Evolutionary conservation across 1,140 invertebrate genomes (phyloP).

Genomic region (Bilobella aurantiaca): DNA sequence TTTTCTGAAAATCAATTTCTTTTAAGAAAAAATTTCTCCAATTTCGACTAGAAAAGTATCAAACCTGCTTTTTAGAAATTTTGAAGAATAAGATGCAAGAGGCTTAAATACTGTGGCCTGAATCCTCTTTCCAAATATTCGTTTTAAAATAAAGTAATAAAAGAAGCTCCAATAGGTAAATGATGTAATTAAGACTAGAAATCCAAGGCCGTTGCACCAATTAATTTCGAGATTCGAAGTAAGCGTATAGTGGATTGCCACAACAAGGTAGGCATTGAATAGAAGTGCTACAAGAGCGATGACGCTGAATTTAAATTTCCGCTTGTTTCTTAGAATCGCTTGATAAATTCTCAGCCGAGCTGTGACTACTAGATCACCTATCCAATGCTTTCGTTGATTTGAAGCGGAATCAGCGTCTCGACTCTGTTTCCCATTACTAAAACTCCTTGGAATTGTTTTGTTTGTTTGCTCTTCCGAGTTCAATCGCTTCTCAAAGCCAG

Average conservation of each 20-base stretch:
- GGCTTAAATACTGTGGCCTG: neutral
- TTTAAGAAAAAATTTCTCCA: conserved; percentile 1
- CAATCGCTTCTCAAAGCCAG: too few species aligned
- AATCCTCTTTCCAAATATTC: conserved; percentile 40
- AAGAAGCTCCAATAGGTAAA: conserved; percentile 53
- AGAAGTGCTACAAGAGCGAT: conserved; percentile 22
- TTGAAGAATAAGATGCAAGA: neutral
- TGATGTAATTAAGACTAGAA: conserved; percentile 55
- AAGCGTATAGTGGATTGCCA: conserved; percentile 27
- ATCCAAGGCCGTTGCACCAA: conserved; percentile 61
- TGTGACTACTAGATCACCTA: too few species aligned
- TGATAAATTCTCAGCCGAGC: neutral
- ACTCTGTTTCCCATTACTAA: too few species aligned
- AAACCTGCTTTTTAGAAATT: neutral
- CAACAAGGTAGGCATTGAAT: conserved; percentile 36
- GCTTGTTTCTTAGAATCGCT: neutral
- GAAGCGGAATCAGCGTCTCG: too few species aligned
- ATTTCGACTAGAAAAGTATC: neutral
- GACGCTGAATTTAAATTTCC: conserved; percentile 5
- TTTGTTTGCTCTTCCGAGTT: too few species aligned
- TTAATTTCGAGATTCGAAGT: conserved; percentile 33
- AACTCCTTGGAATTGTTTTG: too few species aligned
- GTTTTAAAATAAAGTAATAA: conserved; percentile 56
- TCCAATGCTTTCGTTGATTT: too few species aligned
- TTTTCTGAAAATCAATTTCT: conserved; percentile 3